phyloP scores from a whole-genome alignment of 1,140 invertebrate genomes.

The Manduca sexta region DNA sequence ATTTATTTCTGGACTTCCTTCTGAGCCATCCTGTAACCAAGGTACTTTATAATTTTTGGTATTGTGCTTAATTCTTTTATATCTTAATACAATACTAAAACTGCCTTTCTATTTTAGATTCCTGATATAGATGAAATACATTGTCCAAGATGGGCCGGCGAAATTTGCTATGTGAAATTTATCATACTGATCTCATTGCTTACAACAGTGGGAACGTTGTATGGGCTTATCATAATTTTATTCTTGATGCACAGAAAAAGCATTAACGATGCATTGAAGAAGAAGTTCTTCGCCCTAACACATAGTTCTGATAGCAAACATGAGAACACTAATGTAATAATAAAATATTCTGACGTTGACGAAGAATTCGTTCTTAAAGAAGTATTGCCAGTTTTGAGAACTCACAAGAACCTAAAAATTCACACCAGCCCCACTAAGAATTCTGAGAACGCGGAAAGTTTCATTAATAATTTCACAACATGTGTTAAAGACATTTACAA shows the following conservation, averaged over 20 bases:
- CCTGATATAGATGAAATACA: conserved; percentile 29
- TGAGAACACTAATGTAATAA: conserved; percentile 25
- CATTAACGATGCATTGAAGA: conserved; percentile 36
- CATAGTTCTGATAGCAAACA: conserved; percentile 10
- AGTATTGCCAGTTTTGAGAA: conserved; percentile 38
- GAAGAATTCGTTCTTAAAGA: conserved; percentile 55
- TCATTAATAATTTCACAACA: conserved; percentile 21
- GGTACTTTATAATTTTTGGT: conserved; percentile 23
- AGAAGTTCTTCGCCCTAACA: conserved; percentile 19
- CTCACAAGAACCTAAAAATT: conserved; percentile 33
- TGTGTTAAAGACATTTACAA: conserved; percentile 30
- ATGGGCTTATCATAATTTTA: conserved; percentile 25
- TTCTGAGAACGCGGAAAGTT: conserved; percentile 17
- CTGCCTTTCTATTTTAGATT: conserved; percentile 37
- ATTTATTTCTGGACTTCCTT: conserved; percentile 42
- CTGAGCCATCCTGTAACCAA: conserved; percentile 30
- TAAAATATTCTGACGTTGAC: conserved; percentile 44
- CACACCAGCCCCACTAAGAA: conserved; percentile 30
- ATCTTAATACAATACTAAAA: conserved; percentile 7
- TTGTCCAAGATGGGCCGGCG: conserved; percentile 39
- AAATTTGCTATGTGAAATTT: conserved; percentile 34
- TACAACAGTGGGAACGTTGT: conserved; percentile 23
- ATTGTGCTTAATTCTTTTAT: neutral
- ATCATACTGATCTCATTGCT: conserved; percentile 31
- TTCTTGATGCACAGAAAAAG: conserved; percentile 37